phyloP scores from a whole-genome alignment of 2,797 vertebrate genomes.

The Eulemur albifrons region DNA sequence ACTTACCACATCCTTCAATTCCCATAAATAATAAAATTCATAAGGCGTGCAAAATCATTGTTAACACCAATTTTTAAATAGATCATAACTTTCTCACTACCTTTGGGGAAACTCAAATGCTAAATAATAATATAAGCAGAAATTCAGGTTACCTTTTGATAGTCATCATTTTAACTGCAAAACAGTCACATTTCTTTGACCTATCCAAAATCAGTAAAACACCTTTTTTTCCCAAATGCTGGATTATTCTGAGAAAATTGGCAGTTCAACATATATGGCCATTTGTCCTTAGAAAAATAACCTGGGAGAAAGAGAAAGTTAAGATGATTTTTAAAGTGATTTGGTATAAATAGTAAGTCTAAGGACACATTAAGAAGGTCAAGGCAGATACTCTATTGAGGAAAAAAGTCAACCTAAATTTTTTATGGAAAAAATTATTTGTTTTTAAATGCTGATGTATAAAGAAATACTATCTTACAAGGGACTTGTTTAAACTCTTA shows the following conservation, averaged over 20 bases:
- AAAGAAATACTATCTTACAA: neutral
- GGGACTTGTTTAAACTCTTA: neutral
- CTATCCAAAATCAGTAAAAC: neutral
- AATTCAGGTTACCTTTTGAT: neutral
- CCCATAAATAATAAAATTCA: neutral
- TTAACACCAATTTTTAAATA: neutral
- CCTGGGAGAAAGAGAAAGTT: neutral
- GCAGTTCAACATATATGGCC: neutral
- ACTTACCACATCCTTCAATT: neutral
- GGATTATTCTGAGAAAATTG: neutral
- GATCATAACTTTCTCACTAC: neutral
- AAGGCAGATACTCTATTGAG: neutral
- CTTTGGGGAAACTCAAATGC: neutral
- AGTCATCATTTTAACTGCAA: neutral
- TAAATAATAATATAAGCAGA: constrained; percentile 20
- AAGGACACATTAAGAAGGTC: neutral
- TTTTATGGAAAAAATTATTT: neutral
- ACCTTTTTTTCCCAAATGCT: neutral
- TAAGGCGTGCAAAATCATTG: neutral
- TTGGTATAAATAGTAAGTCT: neutral
- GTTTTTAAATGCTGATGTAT: neutral
- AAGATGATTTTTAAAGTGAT: neutral
- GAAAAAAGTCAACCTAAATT: constrained; percentile 8
- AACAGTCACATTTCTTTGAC: constrained; percentile 2
- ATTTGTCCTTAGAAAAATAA: neutral